Evolutionary conservation across 1,140 invertebrate genomes (phyloP), one percentile per base, ranked within the genome.

Genomic region (Papilio helenus): DNA sequence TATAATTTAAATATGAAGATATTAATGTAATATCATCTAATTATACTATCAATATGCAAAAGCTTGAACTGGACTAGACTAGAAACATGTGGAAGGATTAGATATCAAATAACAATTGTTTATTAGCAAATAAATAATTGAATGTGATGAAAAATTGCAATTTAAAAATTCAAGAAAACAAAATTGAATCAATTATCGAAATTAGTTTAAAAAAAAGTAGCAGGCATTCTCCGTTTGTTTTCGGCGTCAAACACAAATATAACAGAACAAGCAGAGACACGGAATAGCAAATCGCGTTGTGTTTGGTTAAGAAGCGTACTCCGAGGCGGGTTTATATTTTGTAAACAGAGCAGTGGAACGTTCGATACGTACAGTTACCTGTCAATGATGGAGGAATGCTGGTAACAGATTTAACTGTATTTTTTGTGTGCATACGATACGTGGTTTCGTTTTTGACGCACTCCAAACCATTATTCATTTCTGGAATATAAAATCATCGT

Each of bases 161-260:
- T 68, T 12, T n/a, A n/a, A n/a, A n/a, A n/a, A n/a, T n/a, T n/a
- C 26, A 16, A 68, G 12, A 34, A 9, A 20, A 20, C 42, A 18
- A 2, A 42, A 72, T 44, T 10, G 8, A 26, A 29, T 5, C 29
- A 74, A 74, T 74, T 74, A 74, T 16, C 49, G 44, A 72, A 44
- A 46, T 49, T 23, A 74, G 44, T n/a, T 44, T 49, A 74, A 74
- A 73, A 74, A 74, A 9, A 26, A 79, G 84, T 71, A 81, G 72
- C 80, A 85, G 79, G 83, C 81, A 84, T 86, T 81, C 81, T 85
- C 82, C 83, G 88, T 91, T 91, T 90, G 85, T 91, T 85, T 90
- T 90, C 79, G 84, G 87, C 85, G 85, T 84, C 88, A 89, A 93
- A 91, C 89, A 89, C 90, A 93, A 93, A 93, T 92, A 92, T 92